Percentiles rank a stretch among this genome's conserved stretches.
Conservation (phyloP, 2,888 invertebrate genomes). For the Sepioteuthis lessoniana region DNA sequence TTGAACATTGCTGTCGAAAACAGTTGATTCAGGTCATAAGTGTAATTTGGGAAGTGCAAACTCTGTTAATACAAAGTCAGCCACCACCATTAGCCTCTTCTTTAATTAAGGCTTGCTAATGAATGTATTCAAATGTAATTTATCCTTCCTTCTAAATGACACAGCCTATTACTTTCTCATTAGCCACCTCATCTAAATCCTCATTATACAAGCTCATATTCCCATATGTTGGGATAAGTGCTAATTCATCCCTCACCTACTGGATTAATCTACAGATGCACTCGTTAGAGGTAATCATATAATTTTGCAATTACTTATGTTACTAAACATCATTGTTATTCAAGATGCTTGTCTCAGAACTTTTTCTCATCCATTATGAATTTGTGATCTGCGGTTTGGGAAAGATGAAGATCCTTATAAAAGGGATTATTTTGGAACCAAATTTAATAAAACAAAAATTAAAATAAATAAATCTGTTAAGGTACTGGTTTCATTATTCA, state of each 20-base stretch:
- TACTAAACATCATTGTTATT: background rate
- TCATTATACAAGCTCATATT: background rate
- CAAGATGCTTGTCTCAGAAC: no score
- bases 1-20: background rate
- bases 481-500: no score
- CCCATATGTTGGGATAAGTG: background rate
- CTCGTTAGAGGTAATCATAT: background rate
- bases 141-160: background rate
- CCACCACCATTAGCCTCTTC: background rate
- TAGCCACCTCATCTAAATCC: background rate
- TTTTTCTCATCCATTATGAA: background rate
- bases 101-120: background rate
- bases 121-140: slow-evolving; percentile 13
- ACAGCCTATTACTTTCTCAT: slow-evolving; percentile 18
- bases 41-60: background rate
- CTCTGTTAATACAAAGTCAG: background rate
- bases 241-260: background rate
- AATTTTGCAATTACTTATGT: background rate
- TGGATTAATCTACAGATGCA: background rate
- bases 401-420: background rate
- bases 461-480: no score
- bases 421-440: background rate
- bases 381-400: background rate
- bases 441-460: no score
- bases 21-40: no score